Base-by-base conservation (phyloP, 2,888 invertebrate species). In the Paralinhomoeus sp. region DNA sequence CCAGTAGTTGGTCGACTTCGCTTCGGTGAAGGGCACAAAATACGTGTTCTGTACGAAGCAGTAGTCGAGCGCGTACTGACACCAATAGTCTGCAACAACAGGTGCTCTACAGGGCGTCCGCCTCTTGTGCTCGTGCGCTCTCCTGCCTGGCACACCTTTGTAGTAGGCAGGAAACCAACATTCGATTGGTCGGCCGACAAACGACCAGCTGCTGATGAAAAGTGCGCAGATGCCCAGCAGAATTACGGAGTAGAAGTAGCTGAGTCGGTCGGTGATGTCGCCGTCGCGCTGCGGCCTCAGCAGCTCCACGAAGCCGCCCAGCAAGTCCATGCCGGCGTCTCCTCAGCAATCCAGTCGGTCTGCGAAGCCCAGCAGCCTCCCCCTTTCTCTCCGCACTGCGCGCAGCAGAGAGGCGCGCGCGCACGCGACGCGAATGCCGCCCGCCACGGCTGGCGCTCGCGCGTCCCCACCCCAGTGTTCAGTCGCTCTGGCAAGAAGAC, bases 131-230 rank as follows among this genome's bases (percentile, higher is more conserved):
- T n/a, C n/a, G n/a, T n/a, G n/a, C n/a, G n/a, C n/a, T n/a, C n/a
- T n/a, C n/a, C n/a, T n/a, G n/a, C n/a, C n/a, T n/a, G n/a, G n/a
- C n/a, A n/a, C 58, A 51, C 64, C 64, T 47, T 64, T 61, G 53
- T 67, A 68, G 53, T 67, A 65, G 7, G 67, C 67, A 23, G 68
- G 68, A 49, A 67, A 67, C 69, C 69, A 69, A 55, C 68, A 68
- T 51, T 65, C 64, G 47, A 68, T 68, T 34, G 67, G 67, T 48
- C 65, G 63, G 34, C 68, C 68, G 33, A 68, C 66, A 57, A 68
- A 68, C 41, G 56, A 59, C 56, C 66, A 64, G 45, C 66, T 65
- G 47, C 64, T 63, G 45, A 69, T 64, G 48, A 69, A 64, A 38
- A 67, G 63, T 24, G 67, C 65, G 46, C 64, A 62, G 41, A 67